Evolutionary conservation across 1,140 invertebrate genomes (phyloP).

Genomic region (Bombus soroeensis): DNA sequence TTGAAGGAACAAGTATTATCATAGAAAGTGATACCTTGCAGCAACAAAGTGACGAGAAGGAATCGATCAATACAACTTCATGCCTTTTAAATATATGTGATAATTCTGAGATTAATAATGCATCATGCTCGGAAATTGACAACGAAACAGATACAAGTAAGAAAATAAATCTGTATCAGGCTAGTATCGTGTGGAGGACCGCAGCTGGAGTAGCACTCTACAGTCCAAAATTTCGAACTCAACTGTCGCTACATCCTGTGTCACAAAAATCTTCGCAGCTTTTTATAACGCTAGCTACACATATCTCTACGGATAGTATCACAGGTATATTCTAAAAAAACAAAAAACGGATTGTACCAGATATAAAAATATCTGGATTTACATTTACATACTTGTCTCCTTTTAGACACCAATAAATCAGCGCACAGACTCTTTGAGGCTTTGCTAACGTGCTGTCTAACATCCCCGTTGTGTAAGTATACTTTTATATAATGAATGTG

Average conservation of each 20-base stretch:
- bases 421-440: slow-evolving; percentile 78
- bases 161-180: slow-evolving; percentile 74
- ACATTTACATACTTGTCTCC: slow-evolving; percentile 32
- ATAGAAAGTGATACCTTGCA: background rate
- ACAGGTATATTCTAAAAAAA: slow-evolving; percentile 61
- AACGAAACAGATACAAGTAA: background rate
- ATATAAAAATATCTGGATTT: background rate
- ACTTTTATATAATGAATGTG: slow-evolving; percentile 56
- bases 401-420: slow-evolving; percentile 78
- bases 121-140: background rate
- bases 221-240: slow-evolving; percentile 83
- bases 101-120: background rate
- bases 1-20: background rate
- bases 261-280: slow-evolving; percentile 66
- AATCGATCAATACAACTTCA: slow-evolving; percentile 42
- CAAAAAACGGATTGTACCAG: background rate
- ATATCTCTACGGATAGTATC: slow-evolving; percentile 74
- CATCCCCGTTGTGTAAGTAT: slow-evolving; percentile 77
- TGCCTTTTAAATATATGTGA: slow-evolving; percentile 6
- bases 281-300: slow-evolving; percentile 71
- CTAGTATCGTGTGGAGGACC: slow-evolving; percentile 83
- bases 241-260: slow-evolving; percentile 76
- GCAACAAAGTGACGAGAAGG: background rate
- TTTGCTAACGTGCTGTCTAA: slow-evolving; percentile 79
- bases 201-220: slow-evolving; percentile 84